Evolutionary conservation across 2,797 vertebrate species (phyloP).

Genomic region (Amniataba percoides): DNA sequence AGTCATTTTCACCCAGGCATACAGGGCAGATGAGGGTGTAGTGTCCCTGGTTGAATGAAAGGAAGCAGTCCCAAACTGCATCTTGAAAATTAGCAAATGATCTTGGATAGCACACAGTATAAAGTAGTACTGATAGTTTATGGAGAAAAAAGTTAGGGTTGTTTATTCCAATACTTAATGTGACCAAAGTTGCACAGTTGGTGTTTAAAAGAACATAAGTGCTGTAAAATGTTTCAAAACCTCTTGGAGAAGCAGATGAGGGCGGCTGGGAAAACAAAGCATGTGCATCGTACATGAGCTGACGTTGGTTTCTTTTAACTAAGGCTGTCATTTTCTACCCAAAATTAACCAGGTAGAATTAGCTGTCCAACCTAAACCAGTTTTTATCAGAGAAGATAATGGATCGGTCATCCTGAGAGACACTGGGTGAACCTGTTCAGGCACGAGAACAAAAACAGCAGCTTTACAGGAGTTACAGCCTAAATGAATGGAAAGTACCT

Average conservation of each 20-base stretch:
- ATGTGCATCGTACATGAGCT: not conserved
- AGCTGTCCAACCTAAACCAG: not conserved
- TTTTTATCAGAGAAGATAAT: not conserved
- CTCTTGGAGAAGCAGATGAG: not conserved
- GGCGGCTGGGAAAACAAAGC: accelerated
- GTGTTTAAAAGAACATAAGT: not conserved
- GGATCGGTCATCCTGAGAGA: not conserved
- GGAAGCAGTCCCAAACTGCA: not conserved
- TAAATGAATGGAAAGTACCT: not conserved
- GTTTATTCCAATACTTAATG: accelerated
- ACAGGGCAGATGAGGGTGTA: not conserved
- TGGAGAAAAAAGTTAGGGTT: not conserved
- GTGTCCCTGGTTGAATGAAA: not conserved
- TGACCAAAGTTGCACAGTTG: too few relatives aligned
- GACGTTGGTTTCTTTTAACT: too few relatives aligned
- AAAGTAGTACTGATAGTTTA: too few relatives aligned
- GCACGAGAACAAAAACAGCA: not conserved
- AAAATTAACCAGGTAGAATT: not conserved
- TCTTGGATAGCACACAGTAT: not conserved
- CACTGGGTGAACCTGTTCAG: too few relatives aligned
- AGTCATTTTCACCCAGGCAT: not conserved
- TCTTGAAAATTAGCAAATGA: not conserved
- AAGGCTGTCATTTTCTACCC: too few relatives aligned
- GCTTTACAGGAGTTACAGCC: not conserved
- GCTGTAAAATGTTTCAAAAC: not conserved